phyloP scores from a whole-genome alignment of 1,140 invertebrate genomes.

The Hylaeus volcanicus region DNA sequence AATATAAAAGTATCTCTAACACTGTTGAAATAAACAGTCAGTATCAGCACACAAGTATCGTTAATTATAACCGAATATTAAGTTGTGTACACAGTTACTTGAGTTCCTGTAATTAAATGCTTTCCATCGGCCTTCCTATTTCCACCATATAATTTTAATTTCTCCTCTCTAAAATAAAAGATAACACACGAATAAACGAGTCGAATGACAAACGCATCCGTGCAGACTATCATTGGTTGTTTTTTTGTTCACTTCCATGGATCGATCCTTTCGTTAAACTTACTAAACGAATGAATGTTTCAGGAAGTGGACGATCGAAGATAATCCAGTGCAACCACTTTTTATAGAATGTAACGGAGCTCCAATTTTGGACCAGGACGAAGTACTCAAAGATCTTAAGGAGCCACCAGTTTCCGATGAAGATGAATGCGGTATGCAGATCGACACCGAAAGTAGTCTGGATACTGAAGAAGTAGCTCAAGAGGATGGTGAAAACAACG shows the following conservation, averaged over 20 bases:
- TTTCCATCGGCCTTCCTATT: slow-evolving; percentile 13
- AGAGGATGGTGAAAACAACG: no score
- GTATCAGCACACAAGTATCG: slow-evolving; percentile 4
- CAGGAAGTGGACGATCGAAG: slow-evolving; percentile 20
- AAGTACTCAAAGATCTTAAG: neutral
- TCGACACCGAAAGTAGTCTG: no score
- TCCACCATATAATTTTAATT: neutral
- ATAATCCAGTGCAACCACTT: neutral
- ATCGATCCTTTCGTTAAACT: slow-evolving; percentile 4
- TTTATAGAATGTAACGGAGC: neutral
- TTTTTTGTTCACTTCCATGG: neutral
- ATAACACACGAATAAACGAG: neutral
- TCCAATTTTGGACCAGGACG: neutral
- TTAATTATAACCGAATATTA: slow-evolving; percentile 13
- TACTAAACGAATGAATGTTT: slow-evolving; percentile 44
- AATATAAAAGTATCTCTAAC: no score
- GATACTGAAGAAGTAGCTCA: no score
- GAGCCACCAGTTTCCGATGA: neutral
- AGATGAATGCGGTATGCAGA: neutral
- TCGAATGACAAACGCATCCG: neutral
- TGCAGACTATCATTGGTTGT: neutral
- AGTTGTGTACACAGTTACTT: neutral
- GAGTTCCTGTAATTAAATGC: slow-evolving; percentile 35
- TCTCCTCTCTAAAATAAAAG: neutral
- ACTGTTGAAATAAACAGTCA: neutral